These are phyloP conservation scores for Chymomyza caudatula DNA, from an alignment of 2,888 invertebrate species.

Conservation along the genomic window DNA sequence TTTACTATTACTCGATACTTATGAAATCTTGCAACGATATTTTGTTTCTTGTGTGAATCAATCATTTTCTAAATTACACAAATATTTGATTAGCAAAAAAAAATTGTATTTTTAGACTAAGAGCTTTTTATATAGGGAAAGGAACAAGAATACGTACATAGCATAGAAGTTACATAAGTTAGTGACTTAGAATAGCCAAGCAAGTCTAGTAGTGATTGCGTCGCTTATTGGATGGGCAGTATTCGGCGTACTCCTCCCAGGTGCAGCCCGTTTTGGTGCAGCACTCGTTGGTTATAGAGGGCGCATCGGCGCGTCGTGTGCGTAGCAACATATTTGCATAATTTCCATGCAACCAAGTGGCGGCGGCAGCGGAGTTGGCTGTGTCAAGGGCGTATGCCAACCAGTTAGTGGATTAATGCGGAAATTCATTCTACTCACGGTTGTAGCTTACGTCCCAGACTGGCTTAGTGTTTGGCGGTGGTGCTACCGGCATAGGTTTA, in stretches of 20 bases:
- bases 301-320: constrained; percentile 64
- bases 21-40: too few species aligned
- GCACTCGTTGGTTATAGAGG: constrained; percentile 81
- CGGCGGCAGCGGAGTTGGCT: constrained; percentile 28
- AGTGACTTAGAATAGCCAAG: not conserved
- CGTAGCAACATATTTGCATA: constrained; percentile 73
- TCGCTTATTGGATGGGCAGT: constrained; percentile 81
- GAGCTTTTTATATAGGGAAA: not conserved
- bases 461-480: not conserved
- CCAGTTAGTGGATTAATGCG: too few species aligned
- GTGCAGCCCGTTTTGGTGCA: constrained; percentile 81
- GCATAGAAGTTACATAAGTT: not conserved
- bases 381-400: not conserved
- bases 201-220: constrained; percentile 67
- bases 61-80: too few species aligned
- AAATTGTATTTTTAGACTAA: too few species aligned
- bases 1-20: too few species aligned
- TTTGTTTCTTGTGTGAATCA: too few species aligned
- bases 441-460: constrained; percentile 12
- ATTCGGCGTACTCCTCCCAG: constrained; percentile 84
- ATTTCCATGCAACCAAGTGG: constrained; percentile 77
- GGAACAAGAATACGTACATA: not conserved
- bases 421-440: constrained; percentile 37
- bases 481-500: constrained; percentile 28
- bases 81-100: too few species aligned